Base-by-base conservation (phyloP, 2,888 invertebrate species). In the Trissolcus japonicus region DNA sequence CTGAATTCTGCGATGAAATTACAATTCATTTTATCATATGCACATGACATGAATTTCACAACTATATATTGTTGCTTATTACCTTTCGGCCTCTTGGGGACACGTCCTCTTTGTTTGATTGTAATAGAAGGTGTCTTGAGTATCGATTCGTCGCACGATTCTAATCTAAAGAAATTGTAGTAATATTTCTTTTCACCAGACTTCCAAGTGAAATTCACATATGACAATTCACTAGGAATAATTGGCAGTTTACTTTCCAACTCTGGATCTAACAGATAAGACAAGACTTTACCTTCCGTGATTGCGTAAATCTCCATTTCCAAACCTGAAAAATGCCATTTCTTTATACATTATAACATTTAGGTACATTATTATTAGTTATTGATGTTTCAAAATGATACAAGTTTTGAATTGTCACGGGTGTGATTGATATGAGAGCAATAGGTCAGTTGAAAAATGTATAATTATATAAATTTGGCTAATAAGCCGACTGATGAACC, bases 141-240 rank as follows among this genome's bases (percentile, higher is more conserved):
- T 82, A 97, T 94, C 82, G 93, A 93, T 81, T 95, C 94, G 87
- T 97, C 95, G 83, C 94, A 94, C 6, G 96, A 96, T 84, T 95
- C 94, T 80, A 97, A 90, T 66, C 94, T 92, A 88, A 96, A 96
- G 88, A 97, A 97, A 88, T 96, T 93, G 88, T 97, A 97, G 85
- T 92, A 93, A 88, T 95, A 96, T 86, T 94, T 94, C 88, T 94
- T 94, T 80, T 91, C 91, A 16, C 95, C 95, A 0, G 96, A 94
- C 85, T 94, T 94, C 97, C 96, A 96, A 53, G 96, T 96, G 87
- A 97, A 96, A 90, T 96, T 96, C 1, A 96, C 96, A 87, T 94
- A 94, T 77, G 94, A 94, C 21, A 98, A 96, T 91, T 98, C 97
- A 4, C 96, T 95, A 1, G 98, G 98, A 86, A 98, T 97, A 69